phyloP scores from a whole-genome alignment of 2,797 vertebrate species.

The Micrastur ruficollis region DNA sequence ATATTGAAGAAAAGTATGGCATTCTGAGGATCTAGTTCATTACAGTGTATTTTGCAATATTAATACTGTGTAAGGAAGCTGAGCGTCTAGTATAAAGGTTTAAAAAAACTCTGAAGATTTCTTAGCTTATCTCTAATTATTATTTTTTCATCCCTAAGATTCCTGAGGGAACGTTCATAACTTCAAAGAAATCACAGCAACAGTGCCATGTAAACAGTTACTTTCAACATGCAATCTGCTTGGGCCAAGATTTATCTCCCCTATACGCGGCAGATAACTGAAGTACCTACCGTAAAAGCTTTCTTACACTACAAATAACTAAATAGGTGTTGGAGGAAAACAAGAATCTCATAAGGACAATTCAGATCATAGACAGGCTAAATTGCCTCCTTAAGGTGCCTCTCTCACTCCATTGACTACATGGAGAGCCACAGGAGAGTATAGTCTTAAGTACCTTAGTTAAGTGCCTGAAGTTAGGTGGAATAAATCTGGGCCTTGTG shows the following conservation, averaged over 20 bases:
- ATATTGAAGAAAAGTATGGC: not conserved
- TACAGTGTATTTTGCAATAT: not conserved
- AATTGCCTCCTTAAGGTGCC: slow-evolving; percentile 19
- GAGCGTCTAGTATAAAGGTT: not conserved
- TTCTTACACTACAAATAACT: slow-evolving; percentile 16
- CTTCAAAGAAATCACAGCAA: slow-evolving; percentile 26
- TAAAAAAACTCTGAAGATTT: not conserved
- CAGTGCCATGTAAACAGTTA: not conserved
- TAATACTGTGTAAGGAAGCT: not conserved
- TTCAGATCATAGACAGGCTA: slow-evolving; percentile 15
- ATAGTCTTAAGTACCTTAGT: not conserved
- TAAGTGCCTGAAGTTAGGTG: not conserved
- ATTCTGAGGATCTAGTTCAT: not conserved
- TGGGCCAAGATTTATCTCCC: slow-evolving; percentile 16
- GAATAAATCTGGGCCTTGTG: not conserved
- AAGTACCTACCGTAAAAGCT: not conserved
- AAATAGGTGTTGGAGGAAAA: not conserved
- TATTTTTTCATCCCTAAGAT: not conserved
- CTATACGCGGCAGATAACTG: not conserved
- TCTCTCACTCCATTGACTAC: slow-evolving; percentile 31
- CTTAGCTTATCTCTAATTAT: slow-evolving; percentile 7
- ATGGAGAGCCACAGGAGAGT: not conserved
- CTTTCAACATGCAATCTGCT: not conserved
- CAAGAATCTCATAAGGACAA: slow-evolving; percentile 10
- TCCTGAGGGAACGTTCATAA: not conserved